A percentile compares a stretch with the other conserved stretches of the same genome.
Conservation (phyloP, 1,140 invertebrate genomes). For the Psilanteris sp. region DNA sequence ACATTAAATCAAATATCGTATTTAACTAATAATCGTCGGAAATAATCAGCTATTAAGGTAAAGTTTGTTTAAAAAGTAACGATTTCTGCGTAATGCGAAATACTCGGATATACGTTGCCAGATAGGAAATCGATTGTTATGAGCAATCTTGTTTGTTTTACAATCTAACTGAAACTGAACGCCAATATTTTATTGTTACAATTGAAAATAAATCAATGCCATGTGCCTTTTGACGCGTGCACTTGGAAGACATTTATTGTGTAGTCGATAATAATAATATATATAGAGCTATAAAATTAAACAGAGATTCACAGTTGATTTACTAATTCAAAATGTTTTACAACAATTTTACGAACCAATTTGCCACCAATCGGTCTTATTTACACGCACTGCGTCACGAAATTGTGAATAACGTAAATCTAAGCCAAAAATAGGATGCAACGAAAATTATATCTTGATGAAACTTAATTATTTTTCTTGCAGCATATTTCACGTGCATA, state of each 20-base stretch:
- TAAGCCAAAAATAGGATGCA: no score
- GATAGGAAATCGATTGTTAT: constrained; percentile 42
- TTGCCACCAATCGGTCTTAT: no score
- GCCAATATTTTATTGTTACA: constrained; percentile 41
- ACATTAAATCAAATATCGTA: constrained; percentile 54
- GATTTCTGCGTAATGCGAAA: no score
- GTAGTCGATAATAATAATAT: constrained; percentile 12
- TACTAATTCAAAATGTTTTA: no score
- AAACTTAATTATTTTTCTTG: constrained; percentile 29
- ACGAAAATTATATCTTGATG: no score
- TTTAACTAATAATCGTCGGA: constrained; percentile 8
- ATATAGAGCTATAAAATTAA: no score
- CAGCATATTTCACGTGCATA: constrained; percentile 20
- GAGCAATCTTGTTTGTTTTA: constrained; percentile 44
- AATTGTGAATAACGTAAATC: no score
- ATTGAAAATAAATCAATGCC: constrained; percentile 27
- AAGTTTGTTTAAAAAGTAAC: no score
- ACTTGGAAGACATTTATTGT: constrained; percentile 22
- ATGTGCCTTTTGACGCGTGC: constrained; percentile 18
- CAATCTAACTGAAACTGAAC: constrained; percentile 17
- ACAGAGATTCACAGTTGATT: no score
- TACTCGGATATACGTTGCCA: neutral
- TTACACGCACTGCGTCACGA: no score
- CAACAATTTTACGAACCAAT: no score
- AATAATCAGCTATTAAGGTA: no score